Evolutionary conservation across 2,113 vertebrate genomes (phyloP).

Genomic region (Zootoca vivipara): DNA sequence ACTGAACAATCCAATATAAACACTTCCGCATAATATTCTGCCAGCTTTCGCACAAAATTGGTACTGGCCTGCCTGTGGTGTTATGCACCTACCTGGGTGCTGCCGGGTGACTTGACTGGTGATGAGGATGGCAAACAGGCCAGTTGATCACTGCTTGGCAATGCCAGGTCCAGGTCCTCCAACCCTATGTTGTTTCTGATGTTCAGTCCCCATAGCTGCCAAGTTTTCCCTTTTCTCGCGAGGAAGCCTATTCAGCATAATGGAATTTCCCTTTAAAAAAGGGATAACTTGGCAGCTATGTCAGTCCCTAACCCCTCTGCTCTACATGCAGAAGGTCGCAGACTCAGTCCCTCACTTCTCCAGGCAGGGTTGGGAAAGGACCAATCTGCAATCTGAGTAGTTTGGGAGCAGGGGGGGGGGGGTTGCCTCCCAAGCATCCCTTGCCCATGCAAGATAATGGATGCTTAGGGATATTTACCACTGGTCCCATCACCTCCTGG

Average conservation of each 20-base stretch:
- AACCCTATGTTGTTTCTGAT: background rate
- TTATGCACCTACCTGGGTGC: background rate
- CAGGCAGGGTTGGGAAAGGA: too few relatives aligned
- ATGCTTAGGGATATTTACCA: background rate
- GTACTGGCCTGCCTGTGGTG: background rate
- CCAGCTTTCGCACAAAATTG: background rate
- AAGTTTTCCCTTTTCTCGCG: too few relatives aligned
- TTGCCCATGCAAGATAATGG: background rate
- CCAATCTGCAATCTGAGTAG: background rate
- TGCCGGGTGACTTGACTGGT: background rate
- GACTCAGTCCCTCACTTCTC: too few relatives aligned
- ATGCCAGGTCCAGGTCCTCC: background rate
- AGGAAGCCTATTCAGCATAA: too few relatives aligned
- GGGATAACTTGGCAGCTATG: too few relatives aligned
- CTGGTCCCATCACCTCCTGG: too few relatives aligned
- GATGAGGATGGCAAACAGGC: background rate
- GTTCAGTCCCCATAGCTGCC: background rate
- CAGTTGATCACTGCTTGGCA: background rate
- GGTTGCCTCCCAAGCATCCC: too few relatives aligned
- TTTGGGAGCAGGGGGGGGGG: rapidly evolving
- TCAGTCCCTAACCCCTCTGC: background rate
- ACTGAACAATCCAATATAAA: background rate
- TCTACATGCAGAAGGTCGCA: background rate
- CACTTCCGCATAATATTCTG: background rate
- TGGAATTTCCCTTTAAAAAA: too few relatives aligned